Conservation (phyloP, 2,113 vertebrate genomes). For the Arenaria interpres region DNA sequence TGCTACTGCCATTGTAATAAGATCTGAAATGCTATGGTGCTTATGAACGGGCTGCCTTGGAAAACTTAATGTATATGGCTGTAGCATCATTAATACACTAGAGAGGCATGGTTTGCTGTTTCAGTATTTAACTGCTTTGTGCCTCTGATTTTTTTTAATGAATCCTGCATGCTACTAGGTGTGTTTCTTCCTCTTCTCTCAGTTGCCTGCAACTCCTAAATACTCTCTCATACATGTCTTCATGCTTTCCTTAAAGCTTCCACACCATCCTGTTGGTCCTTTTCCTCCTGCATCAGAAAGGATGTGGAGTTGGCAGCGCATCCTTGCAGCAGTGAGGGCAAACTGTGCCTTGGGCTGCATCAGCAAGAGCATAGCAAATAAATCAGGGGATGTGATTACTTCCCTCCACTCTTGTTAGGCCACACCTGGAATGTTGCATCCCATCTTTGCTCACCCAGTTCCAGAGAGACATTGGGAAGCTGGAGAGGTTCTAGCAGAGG, state of each 20-base stretch:
- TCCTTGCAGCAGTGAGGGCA: background rate
- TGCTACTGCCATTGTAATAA: background rate
- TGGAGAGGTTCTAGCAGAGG: background rate
- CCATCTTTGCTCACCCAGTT: background rate
- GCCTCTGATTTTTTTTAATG: background rate
- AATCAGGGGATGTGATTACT: background rate
- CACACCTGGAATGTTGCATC: background rate
- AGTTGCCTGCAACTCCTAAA: background rate
- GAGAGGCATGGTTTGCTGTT: background rate
- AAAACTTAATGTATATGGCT: background rate
- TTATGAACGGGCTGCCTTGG: background rate
- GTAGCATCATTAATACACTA: background rate
- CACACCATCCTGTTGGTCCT: background rate
- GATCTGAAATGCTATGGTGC: background rate
- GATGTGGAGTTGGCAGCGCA: background rate
- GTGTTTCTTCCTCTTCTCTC: background rate
- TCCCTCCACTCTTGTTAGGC: background rate
- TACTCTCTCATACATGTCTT: background rate
- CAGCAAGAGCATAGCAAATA: background rate
- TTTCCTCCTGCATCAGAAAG: background rate
- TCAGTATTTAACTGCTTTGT: background rate
- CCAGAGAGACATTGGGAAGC: background rate
- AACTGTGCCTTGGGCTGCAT: rapidly evolving
- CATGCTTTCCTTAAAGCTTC: background rate
- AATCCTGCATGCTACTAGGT: background rate